Evolutionary conservation across 2,888 invertebrate species (phyloP).

Genomic region (Thymelicus sylvestris): DNA sequence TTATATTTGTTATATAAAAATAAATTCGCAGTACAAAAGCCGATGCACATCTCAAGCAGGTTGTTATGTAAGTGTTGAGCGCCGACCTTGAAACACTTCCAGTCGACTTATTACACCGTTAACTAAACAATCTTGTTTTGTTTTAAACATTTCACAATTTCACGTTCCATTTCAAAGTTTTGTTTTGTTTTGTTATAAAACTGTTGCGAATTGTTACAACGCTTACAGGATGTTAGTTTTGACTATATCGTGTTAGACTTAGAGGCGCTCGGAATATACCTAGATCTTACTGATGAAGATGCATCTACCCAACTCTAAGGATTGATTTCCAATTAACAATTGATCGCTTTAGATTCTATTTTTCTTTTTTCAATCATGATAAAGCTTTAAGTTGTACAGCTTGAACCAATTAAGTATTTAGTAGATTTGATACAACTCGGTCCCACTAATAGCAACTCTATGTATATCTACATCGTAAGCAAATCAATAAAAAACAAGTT

Average conservation of each 20-base stretch:
- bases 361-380: too few relatives aligned
- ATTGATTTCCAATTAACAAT: too few relatives aligned
- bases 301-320: too few relatives aligned
- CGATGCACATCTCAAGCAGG: conserved; percentile 10
- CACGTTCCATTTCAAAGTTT: conserved; percentile 15
- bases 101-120: conserved; percentile 8
- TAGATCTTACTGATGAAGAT: too few relatives aligned
- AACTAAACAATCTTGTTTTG: conserved; percentile 23
- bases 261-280: too few relatives aligned
- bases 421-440: too few relatives aligned
- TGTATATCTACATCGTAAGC: not conserved
- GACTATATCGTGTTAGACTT: too few relatives aligned
- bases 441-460: not conserved
- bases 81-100: conserved; percentile 24
- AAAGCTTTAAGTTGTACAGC: too few relatives aligned
- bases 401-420: too few relatives aligned
- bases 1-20: too few relatives aligned
- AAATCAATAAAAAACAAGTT: not conserved
- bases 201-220: not conserved
- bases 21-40: not conserved
- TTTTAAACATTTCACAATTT: conserved; percentile 22
- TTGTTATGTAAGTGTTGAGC: conserved; percentile 16
- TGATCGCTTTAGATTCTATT: too few relatives aligned
- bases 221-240: not conserved
- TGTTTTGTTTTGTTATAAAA: not conserved